Conservation (phyloP, 1,140 invertebrate species). For the Atta texana region DNA sequence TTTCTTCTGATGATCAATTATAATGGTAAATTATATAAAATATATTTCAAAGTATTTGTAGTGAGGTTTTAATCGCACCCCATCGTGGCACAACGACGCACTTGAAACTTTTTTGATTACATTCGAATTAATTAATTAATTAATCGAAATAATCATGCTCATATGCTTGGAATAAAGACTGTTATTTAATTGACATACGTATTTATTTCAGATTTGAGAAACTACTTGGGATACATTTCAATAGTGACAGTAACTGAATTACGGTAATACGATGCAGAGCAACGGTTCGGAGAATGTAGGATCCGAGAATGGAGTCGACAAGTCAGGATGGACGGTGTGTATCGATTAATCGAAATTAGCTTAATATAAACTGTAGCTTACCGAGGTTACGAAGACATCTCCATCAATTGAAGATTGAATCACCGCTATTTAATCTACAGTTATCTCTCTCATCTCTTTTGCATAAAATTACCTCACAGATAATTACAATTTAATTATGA, state of each 20-base stretch:
- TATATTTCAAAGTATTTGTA: too few relatives aligned
- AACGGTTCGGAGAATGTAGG: slow-evolving; percentile 83
- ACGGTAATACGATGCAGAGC: slow-evolving; percentile 81
- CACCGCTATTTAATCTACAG: not conserved
- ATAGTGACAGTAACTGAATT: slow-evolving; percentile 7
- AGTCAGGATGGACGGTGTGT: slow-evolving; percentile 83
- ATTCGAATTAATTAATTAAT: too few relatives aligned
- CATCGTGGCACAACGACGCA: too few relatives aligned
- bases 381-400: not conserved
- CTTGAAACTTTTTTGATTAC: too few relatives aligned
- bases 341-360: not conserved
- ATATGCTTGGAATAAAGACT: not conserved
- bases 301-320: slow-evolving; percentile 82
- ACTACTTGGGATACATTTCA: slow-evolving; percentile 52
- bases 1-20: too few relatives aligned
- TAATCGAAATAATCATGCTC: too few relatives aligned
- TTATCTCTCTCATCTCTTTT: not conserved
- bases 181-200: not conserved
- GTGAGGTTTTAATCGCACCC: too few relatives aligned
- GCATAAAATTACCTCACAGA: not conserved
- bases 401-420: not conserved
- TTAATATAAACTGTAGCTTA: not conserved
- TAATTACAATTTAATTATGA: not conserved
- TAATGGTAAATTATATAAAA: too few relatives aligned
- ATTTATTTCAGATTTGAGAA: slow-evolving; percentile 36